phyloP scores from a whole-genome alignment of 2,888 invertebrate species.

The Diachrysia chrysitis region DNA sequence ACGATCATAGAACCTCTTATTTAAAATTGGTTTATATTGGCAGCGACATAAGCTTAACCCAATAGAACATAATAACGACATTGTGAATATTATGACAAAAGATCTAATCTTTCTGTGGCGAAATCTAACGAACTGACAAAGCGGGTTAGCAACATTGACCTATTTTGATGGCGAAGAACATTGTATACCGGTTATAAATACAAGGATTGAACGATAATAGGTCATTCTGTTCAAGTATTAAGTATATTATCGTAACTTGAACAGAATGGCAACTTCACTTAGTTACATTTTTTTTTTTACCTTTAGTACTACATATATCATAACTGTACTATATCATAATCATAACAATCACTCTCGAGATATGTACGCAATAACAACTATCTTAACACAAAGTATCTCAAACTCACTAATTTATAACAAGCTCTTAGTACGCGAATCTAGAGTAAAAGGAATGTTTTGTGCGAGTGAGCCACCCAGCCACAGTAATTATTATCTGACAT shows the following conservation, averaged over 20 bases:
- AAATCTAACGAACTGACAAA: slow-evolving; percentile 1
- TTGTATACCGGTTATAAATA: no score
- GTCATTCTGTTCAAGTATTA: no score
- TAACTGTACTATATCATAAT: no score
- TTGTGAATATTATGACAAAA: not conserved
- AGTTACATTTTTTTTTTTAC: no score
- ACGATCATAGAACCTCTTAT: no score
- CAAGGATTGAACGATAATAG: no score
- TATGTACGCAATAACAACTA: no score
- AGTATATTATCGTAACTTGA: no score
- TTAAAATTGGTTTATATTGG: not conserved
- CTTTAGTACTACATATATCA: no score
- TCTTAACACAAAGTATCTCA: not conserved
- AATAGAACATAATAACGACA: not conserved
- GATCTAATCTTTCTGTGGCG: not conserved
- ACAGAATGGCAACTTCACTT: no score
- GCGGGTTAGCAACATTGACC: not conserved
- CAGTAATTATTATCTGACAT: slow-evolving; percentile 56
- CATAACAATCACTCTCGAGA: no score
- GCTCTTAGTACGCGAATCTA: slow-evolving; percentile 9
- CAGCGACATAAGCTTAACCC: not conserved
- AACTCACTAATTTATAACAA: slow-evolving; percentile 22
- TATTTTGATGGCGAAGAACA: not conserved
- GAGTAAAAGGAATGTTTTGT: slow-evolving; percentile 23
- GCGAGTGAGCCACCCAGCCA: slow-evolving; percentile 36